Evolutionary conservation across 2,113 vertebrate genomes (phyloP).

Genomic region (Papio anubis): DNA sequence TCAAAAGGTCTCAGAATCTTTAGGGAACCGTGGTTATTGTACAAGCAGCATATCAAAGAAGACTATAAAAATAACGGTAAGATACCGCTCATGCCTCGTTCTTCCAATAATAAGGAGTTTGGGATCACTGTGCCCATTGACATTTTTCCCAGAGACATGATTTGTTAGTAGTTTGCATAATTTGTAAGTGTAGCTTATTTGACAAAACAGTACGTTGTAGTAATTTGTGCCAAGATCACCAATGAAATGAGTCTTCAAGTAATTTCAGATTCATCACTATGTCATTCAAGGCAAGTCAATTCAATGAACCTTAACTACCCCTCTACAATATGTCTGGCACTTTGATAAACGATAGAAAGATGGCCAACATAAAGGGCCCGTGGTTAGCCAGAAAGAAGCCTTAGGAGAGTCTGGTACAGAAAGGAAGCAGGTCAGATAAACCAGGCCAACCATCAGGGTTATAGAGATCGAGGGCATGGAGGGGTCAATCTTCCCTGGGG

Average conservation of each 20-base stretch:
- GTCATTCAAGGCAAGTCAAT: background rate
- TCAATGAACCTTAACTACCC: background rate
- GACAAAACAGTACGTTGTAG: background rate
- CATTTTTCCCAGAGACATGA: background rate
- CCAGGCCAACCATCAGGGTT: background rate
- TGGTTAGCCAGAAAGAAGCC: background rate
- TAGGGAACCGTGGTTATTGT: background rate
- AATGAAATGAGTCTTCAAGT: background rate
- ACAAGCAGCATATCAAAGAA: background rate
- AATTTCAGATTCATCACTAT: background rate
- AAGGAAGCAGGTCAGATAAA: background rate
- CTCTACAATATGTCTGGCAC: background rate
- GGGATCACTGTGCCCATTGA: background rate
- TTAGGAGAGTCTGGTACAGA: background rate
- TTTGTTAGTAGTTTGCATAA: background rate
- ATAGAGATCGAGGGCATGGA: background rate
- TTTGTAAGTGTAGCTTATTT: background rate
- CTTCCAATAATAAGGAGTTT: background rate
- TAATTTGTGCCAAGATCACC: background rate
- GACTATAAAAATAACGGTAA: background rate
- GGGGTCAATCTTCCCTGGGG: background rate
- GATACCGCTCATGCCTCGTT: background rate
- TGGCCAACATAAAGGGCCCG: background rate
- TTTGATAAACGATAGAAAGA: background rate
- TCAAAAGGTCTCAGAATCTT: background rate